Evolutionary conservation across 2,888 invertebrate genomes (phyloP).

Genomic region (Pseudococcus jackbeardsleyi): DNA sequence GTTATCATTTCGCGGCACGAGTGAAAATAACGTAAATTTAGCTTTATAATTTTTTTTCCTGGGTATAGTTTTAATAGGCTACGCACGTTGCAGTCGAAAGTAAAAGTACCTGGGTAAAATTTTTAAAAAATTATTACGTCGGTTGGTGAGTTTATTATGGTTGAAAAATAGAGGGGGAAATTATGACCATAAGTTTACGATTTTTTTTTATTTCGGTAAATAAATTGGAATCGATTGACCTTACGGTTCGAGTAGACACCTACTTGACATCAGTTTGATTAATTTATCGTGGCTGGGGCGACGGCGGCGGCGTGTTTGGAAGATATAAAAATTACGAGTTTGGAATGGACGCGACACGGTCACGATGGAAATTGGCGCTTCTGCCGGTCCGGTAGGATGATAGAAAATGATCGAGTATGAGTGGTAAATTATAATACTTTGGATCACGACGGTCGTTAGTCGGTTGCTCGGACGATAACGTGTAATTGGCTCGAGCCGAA

Average conservation of each 20-base stretch:
- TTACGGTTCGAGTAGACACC: too few relatives aligned
- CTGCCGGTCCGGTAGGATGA: conserved; percentile 6
- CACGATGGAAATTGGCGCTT: conserved; percentile 2
- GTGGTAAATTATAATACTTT: conserved; percentile 13
- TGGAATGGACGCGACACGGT: background rate
- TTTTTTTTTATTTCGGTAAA: too few relatives aligned
- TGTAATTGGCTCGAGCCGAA: background rate
- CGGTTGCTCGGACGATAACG: conserved; percentile 10
- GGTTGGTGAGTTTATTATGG: too few relatives aligned
- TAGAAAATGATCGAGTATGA: conserved; percentile 23
- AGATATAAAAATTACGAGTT: conserved; percentile 10
- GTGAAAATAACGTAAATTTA: background rate
- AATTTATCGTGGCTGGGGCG: too few relatives aligned
- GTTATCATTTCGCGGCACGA: background rate
- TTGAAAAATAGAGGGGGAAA: too few relatives aligned
- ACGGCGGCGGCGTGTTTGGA: background rate
- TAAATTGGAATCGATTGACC: too few relatives aligned
- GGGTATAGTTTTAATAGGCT: background rate
- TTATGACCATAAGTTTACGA: too few relatives aligned
- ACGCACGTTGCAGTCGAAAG: background rate
- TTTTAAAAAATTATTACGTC: background rate
- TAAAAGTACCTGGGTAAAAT: background rate
- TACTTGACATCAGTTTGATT: too few relatives aligned
- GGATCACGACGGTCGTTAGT: background rate
- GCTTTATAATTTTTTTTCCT: background rate